Evolutionary conservation across 2,888 invertebrate genomes (phyloP).

Genomic region (Matsumyia berberina): DNA sequence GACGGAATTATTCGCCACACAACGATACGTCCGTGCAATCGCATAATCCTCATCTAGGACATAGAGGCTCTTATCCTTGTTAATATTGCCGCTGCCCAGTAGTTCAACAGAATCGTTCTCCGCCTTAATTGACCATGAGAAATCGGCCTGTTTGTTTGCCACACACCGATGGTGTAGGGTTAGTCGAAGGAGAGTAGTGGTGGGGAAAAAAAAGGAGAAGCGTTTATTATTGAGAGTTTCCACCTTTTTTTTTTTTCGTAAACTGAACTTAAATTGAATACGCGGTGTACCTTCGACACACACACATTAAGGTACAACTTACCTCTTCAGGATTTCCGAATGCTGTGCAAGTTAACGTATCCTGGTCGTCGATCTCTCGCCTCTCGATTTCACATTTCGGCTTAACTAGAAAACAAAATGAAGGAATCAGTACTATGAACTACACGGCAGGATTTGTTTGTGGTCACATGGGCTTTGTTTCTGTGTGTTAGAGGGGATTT

Average conservation of each 20-base stretch:
- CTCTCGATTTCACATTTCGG: slow-evolving; percentile 93
- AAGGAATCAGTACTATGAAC: slow-evolving; percentile 47
- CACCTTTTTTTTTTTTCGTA: slow-evolving; percentile 27
- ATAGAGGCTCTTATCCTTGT: slow-evolving; percentile 85
- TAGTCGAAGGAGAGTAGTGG: slow-evolving; percentile 2
- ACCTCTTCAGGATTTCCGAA: slow-evolving; percentile 89
- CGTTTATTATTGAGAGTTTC: slow-evolving; percentile 44
- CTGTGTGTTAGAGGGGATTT: neutral
- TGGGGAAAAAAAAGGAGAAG: slow-evolving; percentile 20
- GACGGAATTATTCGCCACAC: slow-evolving; percentile 93
- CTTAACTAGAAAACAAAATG: slow-evolving; percentile 87
- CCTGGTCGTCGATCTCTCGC: slow-evolving; percentile 89
- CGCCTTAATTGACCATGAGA: slow-evolving; percentile 93
- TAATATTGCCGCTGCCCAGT: slow-evolving; percentile 83
- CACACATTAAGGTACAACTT: slow-evolving; percentile 73
- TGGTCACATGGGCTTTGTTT: neutral
- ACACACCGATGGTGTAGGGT: neutral
- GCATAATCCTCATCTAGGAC: slow-evolving; percentile 87
- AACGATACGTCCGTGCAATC: slow-evolving; percentile 91
- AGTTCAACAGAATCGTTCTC: slow-evolving; percentile 91
- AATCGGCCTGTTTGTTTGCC: slow-evolving; percentile 86
- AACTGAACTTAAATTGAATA: slow-evolving; percentile 50
- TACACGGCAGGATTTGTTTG: neutral
- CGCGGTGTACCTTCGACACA: neutral
- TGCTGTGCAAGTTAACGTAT: slow-evolving; percentile 92